phyloP scores from a whole-genome alignment of 64 coral and sea anemone genomes.

The Exaiptasia diaphana region DNA sequence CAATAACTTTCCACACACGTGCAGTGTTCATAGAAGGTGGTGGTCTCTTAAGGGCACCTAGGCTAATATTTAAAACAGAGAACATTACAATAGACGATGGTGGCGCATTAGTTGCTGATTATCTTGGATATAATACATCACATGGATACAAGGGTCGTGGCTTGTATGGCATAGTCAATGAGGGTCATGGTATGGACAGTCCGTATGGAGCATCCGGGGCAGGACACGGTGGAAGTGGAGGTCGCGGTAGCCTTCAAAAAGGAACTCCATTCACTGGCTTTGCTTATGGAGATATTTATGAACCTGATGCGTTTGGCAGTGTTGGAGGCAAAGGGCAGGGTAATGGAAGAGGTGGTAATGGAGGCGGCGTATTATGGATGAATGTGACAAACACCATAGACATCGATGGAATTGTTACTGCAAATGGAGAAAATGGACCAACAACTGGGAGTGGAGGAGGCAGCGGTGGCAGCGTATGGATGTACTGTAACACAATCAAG shows the following conservation, averaged over 20 bases:
- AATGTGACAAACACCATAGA: slow-evolving; percentile 87
- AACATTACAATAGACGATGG: slow-evolving; percentile 96
- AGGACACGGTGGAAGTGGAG: slow-evolving; percentile 90
- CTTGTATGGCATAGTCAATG: slow-evolving; percentile 62
- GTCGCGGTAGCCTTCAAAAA: slow-evolving; percentile 54
- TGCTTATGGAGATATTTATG: slow-evolving; percentile 84
- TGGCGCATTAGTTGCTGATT: slow-evolving; percentile 81
- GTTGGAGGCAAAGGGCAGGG: slow-evolving; percentile 59
- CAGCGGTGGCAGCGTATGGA: slow-evolving; percentile 96
- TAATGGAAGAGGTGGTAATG: slow-evolving; percentile 68
- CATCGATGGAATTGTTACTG: slow-evolving; percentile 79
- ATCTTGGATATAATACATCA: slow-evolving; percentile 75
- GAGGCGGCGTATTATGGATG: slow-evolving; percentile 94
- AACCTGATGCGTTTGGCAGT: slow-evolving; percentile 78
- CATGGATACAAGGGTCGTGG: slow-evolving; percentile 81
- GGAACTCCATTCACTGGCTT: slow-evolving; percentile 72
- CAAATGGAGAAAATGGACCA: slow-evolving; percentile 68
- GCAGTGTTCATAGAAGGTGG: slow-evolving; percentile 89
- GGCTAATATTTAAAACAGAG: slow-evolving; percentile 74
- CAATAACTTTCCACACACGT: slow-evolving; percentile 62
- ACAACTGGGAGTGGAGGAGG: slow-evolving; percentile 56
- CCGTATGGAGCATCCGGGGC: slow-evolving; percentile 74
- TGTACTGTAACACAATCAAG: slow-evolving; percentile 91
- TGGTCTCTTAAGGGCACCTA: slow-evolving; percentile 67
- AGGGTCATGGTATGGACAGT: slow-evolving; percentile 60